phyloP scores from a whole-genome alignment of 2,113 vertebrate genomes.

The Platysteira castanea region DNA sequence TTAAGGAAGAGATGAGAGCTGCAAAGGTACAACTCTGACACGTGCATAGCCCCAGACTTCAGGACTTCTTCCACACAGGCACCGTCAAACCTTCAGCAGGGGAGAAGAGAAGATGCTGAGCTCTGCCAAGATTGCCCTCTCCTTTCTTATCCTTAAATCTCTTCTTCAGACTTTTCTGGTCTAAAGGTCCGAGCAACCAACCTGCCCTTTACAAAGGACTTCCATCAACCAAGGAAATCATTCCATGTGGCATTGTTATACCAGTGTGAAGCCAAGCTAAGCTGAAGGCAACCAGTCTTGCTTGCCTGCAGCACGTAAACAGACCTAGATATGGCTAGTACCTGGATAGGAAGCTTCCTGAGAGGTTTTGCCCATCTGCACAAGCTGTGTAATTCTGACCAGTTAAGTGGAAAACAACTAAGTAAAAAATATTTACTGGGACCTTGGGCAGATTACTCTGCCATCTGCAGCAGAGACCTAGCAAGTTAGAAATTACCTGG shows the following conservation, averaged over 20 bases:
- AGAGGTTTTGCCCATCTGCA: not conserved
- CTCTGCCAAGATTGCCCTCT: not conserved
- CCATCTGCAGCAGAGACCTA: not conserved
- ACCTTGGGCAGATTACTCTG: not conserved
- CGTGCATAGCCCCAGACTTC: rapidly evolving
- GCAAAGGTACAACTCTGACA: not conserved
- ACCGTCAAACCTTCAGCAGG: not conserved
- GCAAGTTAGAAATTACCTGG: not conserved
- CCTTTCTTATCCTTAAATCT: not conserved
- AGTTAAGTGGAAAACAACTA: not conserved
- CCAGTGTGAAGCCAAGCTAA: not conserved
- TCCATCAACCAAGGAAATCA: not conserved
- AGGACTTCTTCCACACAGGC: rapidly evolving
- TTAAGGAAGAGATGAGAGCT: not conserved
- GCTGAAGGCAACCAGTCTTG: not conserved
- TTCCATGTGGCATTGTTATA: not conserved
- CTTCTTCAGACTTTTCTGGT: not conserved
- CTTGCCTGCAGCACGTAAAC: not conserved
- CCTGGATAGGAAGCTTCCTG: not conserved
- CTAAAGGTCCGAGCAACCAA: not conserved
- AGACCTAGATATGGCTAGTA: not conserved
- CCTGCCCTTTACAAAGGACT: not conserved
- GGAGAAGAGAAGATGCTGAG: not conserved
- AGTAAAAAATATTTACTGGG: not conserved
- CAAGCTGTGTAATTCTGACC: not conserved